phyloP scores from a whole-genome alignment of 30 jellyfish, hydroid and myxozoan genomes.

The Cassiopea xamachana region DNA sequence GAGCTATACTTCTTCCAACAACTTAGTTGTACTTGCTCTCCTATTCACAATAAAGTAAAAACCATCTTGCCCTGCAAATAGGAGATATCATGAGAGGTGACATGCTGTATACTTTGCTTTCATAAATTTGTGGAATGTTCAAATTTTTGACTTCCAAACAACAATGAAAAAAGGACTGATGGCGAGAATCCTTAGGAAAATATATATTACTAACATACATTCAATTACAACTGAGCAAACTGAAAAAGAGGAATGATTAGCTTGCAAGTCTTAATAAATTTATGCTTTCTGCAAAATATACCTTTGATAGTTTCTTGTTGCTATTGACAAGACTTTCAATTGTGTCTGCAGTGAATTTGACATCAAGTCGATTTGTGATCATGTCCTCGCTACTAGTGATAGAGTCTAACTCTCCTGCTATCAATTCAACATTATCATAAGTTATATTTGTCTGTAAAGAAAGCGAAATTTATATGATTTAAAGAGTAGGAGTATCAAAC shows the following conservation, averaged over 20 bases:
- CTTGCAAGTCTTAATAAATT: background rate
- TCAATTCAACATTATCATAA: constrained; percentile 30
- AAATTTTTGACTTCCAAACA: too few relatives aligned
- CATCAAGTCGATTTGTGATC: constrained; percentile 67
- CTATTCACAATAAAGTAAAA: too few relatives aligned
- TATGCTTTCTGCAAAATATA: background rate
- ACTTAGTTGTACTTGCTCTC: too few relatives aligned
- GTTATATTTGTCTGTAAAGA: constrained; percentile 32
- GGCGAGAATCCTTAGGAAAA: too few relatives aligned
- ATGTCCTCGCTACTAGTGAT: constrained; percentile 29
- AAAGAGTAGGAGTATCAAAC: background rate
- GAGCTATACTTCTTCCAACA: too few relatives aligned
- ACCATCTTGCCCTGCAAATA: too few relatives aligned
- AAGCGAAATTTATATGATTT: background rate
- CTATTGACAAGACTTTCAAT: constrained; percentile 33
- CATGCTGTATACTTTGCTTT: too few relatives aligned
- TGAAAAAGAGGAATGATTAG: background rate
- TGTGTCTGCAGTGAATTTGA: constrained; percentile 68
- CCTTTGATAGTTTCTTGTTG: constrained; percentile 36
- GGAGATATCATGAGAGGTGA: too few relatives aligned
- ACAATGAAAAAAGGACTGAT: too few relatives aligned
- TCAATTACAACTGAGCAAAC: too few relatives aligned
- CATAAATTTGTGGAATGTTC: too few relatives aligned
- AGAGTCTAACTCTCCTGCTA: constrained; percentile 39
- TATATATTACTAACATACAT: too few relatives aligned